Base-by-base conservation (phyloP, 2,888 invertebrate genomes). In the Tipula helvola region DNA sequence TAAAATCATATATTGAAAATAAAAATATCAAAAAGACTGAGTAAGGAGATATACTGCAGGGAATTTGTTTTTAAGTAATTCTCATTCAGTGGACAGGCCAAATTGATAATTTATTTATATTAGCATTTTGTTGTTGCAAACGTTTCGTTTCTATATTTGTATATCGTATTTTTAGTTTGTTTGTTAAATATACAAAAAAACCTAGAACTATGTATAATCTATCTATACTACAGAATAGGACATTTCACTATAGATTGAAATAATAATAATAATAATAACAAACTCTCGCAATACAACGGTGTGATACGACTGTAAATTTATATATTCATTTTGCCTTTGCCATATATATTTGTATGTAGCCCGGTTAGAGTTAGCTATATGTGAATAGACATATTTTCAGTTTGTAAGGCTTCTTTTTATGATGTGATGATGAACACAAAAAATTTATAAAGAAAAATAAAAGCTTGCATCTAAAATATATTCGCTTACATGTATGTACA, bases 71-170 rank as follows among this genome's bases (percentile, higher is more conserved):
- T 84, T 84, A 84, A 84, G 84, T 84, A 84, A 84, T 84, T 84
- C 16, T 84, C 39, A 41, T 84, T 84, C 84, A 84, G 84, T 84
- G 84, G 84, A 84, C 84, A 84, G 84, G 84, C 84, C 41, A 84
- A 84, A 84, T 84, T 84, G 84, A 84, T 84, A 84, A 84, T 84
- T 84, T 84, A 84, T 84, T 84, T 84, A 84, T 84, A 84, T 84
- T n/a, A 83, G 36, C 36, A 36, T 84, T 39, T 84, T 39, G 71
- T 71, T 28, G 71, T 28, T 71, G 28, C 10, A 71, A 28, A 10
- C 28, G 28, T 18, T 28, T 71, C 71, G 18, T 28, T 16, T 10
- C 3, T n/a, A 52, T n/a, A 52, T 13, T n/a, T 16, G n/a, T 52
- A 52, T 7, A 52, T 52, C n/a, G 7, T 52, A 52, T 52, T 12